Base-by-base conservation (phyloP, 92 coral and sea anemone genomes). In the Epizoanthus stellaris region DNA sequence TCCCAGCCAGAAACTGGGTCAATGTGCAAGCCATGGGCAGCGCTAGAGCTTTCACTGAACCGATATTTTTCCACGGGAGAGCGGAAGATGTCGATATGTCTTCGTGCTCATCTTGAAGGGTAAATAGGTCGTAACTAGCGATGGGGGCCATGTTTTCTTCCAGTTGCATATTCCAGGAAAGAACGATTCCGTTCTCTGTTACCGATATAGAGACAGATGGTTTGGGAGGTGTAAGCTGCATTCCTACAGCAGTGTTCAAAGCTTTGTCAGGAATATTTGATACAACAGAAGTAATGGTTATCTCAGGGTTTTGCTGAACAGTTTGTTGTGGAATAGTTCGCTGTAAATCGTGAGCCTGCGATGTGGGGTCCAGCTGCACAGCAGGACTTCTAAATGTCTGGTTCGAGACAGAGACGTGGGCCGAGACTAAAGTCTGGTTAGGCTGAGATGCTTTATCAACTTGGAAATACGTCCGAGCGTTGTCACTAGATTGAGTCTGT, bases 11-110 rank as follows among this genome's bases (percentile, higher is more conserved):
- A 81, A 97, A 97, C 85, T 97, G 99, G 4, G 99, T 93, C 87
- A 97, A 58, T 2, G 99, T 97, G 20, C 99, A 97, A 4, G 99
- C 99, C 99, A 97, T 97, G 1, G 99, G 99, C 68, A 97, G 87
- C 0, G 99, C 97, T 47, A 97, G 85, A 0, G 99, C 97, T 74
- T 94, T 95, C 0, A 97, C 98, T 38, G 88, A 88, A 8, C 99
- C 99, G 7, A 97, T 93, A 81, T 93, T 93, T 45, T 97, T 97
- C 99, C 99, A 97, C 58, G 87, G 83, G 4, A 93, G 88, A 10
- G 99, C 87, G 6, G 95, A 92, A 47, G 83, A 79, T 0, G 76
- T 75, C n/a, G 91, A 76, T 4, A 68, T 23, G 40, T 76, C 85
- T 47, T 89, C 86, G 2, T 85, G 61, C 19, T 86, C 93, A 68